Conservation (phyloP, 2,797 vertebrate species). For the Microcaecilia unicolor region DNA sequence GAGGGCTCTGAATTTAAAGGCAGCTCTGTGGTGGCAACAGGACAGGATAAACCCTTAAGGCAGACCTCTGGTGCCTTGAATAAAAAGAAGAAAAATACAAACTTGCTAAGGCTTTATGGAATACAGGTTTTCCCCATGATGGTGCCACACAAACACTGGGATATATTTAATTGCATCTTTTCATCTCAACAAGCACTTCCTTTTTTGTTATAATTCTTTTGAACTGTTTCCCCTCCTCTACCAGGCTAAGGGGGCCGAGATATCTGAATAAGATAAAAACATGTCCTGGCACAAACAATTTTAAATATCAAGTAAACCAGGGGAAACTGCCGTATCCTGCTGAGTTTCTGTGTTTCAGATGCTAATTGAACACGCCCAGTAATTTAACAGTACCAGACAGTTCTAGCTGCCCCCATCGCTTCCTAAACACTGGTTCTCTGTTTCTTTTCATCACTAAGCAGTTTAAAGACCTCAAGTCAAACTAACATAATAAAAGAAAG, state of each 20-base stretch:
- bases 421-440: slow-evolving; percentile 40
- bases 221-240: neutral
- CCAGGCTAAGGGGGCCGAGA: neutral
- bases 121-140: too few species aligned
- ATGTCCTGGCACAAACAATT: slow-evolving; percentile 11
- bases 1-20: too few species aligned
- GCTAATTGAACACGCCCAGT: slow-evolving; percentile 35
- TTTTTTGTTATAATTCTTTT: slow-evolving; percentile 20
- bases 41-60: too few species aligned
- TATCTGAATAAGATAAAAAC: slow-evolving; percentile 6
- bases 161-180: too few species aligned
- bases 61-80: too few species aligned
- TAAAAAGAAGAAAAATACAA: rapidly evolving
- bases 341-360: slow-evolving; percentile 21
- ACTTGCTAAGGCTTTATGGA: neutral
- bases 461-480: too few species aligned
- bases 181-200: slow-evolving; percentile 4
- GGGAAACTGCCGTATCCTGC: slow-evolving; percentile 1
- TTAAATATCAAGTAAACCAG: slow-evolving; percentile 20
- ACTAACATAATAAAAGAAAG: too few species aligned
- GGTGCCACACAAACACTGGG: too few species aligned
- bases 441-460: slow-evolving; percentile 33
- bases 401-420: slow-evolving; percentile 42
- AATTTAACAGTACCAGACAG: slow-evolving; percentile 43
- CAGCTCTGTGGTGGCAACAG: too few species aligned